These are phyloP conservation scores for Tetheella fluctuosa DNA, from an alignment of 2,888 invertebrate genomes.

Conservation along the genomic window DNA sequence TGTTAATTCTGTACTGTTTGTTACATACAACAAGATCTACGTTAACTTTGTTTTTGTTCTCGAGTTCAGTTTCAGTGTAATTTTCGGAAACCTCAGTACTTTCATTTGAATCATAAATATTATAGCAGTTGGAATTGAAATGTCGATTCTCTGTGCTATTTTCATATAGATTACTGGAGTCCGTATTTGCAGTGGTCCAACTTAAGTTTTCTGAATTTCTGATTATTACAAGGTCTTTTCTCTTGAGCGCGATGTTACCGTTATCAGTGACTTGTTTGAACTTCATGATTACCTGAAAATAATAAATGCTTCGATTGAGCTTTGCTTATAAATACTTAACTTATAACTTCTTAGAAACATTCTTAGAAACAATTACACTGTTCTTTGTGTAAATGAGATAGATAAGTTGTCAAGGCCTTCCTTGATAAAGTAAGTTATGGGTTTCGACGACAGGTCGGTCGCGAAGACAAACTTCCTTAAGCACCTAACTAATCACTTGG, in stretches of 20 bases:
- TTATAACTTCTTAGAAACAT: background rate
- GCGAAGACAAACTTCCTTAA: constrained; percentile 21
- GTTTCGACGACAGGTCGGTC: constrained; percentile 10
- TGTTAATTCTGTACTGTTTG: constrained; percentile 67
- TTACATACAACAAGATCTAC: constrained; percentile 63
- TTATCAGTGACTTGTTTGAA: constrained; percentile 64
- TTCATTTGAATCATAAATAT: constrained; percentile 43
- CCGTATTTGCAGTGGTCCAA: constrained; percentile 48
- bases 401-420: constrained; percentile 15
- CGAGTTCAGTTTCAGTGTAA: constrained; percentile 37
- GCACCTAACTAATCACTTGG: constrained; percentile 25
- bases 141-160: constrained; percentile 47
- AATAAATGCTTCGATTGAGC: constrained; percentile 14
- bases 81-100: constrained; percentile 47
- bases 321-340: no score
- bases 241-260: constrained; percentile 61
- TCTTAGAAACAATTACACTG: background rate
- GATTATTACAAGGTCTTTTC: constrained; percentile 45
- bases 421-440: constrained; percentile 18
- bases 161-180: constrained; percentile 39
- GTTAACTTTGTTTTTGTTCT: constrained; percentile 35
- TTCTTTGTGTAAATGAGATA: background rate
- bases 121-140: constrained; percentile 52
- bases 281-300: constrained; percentile 74
- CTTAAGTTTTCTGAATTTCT: constrained; percentile 46